Evolutionary conservation across 2,797 vertebrate genomes (phyloP), one percentile per base, ranked within the genome.

Genomic region (Thaleichthys pacificus): DNA sequence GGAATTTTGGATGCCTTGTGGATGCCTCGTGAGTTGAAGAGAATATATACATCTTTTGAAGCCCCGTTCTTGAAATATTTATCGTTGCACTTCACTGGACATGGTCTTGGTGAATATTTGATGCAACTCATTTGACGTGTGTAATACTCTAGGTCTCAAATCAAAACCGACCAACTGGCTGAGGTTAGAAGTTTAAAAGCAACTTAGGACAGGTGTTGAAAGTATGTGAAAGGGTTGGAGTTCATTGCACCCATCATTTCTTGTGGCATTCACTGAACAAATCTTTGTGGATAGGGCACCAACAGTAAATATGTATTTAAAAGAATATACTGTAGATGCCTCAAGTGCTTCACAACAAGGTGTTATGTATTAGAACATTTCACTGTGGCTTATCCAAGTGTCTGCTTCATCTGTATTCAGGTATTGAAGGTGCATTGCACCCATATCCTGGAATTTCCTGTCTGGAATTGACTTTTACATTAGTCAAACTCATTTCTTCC

Each of bases 91-190:
- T 86, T 85, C 74, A 47, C 72, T 14, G 72, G 84, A 86, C 83
- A 82, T 56, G 68, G 68, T 42, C 76, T 78, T 1, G 9, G 70
- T 89, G 78, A 91, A 91, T 90, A 89, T 92, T 92, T 91, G 66
- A 91, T 91, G 80, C 77, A 77, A 80, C 84, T 85, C 87, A 87
- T 90, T 89, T 85, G 87, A 74, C 82, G 82, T 71, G 64, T 73
- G 78, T 87, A 89, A 89, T 87, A 79, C 80, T 68, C 86, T 26
- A 12, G 51, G 51, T n/a, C 51, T n/a, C 51, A 56, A n/a, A n/a
- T 56, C 5, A 56, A n/a, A 56, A n/a, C 51, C 3, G 51, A n/a
- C 51, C 51, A n/a, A 56, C 51, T 56, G 51, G 51, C 42, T 56
- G 51, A n/a, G 51, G 51, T 56, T n/a, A n/a, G 15, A n/a, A 5